Conservation (phyloP, 1,140 invertebrate species). For the Aphaenogaster ashmeadi region DNA sequence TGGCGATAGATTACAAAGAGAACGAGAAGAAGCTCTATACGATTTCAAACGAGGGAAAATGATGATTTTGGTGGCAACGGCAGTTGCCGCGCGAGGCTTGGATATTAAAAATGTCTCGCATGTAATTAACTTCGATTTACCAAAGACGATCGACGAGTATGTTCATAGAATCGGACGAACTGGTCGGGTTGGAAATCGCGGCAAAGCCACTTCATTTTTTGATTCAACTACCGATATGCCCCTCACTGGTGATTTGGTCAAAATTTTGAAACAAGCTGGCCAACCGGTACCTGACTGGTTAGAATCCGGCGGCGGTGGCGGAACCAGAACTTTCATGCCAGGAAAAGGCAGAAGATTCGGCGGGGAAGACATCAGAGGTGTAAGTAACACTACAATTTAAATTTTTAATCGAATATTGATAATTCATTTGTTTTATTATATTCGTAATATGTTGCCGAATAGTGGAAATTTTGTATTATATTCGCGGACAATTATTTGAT, state of each 20-base stretch:
- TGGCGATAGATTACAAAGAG: slow-evolving; percentile 95
- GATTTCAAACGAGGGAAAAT: slow-evolving; percentile 93
- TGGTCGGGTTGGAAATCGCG: slow-evolving; percentile 96
- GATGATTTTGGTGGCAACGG: slow-evolving; percentile 95
- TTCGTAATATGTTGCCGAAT: background rate
- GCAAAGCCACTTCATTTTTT: slow-evolving; percentile 96
- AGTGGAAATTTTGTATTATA: background rate
- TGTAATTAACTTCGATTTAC: slow-evolving; percentile 97
- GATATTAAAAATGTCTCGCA: slow-evolving; percentile 95
- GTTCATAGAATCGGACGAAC: slow-evolving; percentile 98
- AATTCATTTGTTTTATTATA: slow-evolving; percentile 9
- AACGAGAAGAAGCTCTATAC: slow-evolving; percentile 94
- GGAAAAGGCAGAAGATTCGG: slow-evolving; percentile 84
- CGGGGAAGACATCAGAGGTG: slow-evolving; percentile 87
- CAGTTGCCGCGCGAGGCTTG: slow-evolving; percentile 96
- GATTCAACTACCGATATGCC: slow-evolving; percentile 89
- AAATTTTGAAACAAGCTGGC: slow-evolving; percentile 90
- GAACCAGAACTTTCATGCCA: slow-evolving; percentile 81
- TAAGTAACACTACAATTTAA: slow-evolving; percentile 68
- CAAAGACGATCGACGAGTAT: slow-evolving; percentile 96
- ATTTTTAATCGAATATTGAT: slow-evolving; percentile 14
- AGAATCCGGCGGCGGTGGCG: slow-evolving; percentile 77
- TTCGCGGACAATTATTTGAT: background rate
- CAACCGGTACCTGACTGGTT: slow-evolving; percentile 91
- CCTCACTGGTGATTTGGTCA: slow-evolving; percentile 90